Base-by-base conservation (phyloP, 2,888 invertebrate species). In the Volucella zonaria region DNA sequence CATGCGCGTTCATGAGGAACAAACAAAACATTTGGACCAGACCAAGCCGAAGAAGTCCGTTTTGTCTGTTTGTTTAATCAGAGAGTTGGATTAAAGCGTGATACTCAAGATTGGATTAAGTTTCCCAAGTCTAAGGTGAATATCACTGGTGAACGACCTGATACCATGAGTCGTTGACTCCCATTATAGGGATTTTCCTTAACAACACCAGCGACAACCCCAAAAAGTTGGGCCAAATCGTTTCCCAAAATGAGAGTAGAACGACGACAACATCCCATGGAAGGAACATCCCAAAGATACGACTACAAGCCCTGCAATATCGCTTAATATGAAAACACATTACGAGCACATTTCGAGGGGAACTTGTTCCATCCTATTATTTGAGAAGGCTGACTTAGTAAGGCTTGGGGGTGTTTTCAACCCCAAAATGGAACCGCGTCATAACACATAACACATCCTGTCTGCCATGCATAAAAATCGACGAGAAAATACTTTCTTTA, bases 1-100 rank as follows among this genome's bases (percentile, higher is more conserved):
- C 45, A n/a, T 31, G 42, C n/a, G 58, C 38, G 52, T 18, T 14
- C 56, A 71, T 12, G 47, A 81, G 76, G 70, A 71, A 66, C 66
- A 77, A 82, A 77, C 77, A 82, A 77, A 82, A 77, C 66, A 66
- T 77, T 77, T 67, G 43, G 56, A 23, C 56, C 31, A 31, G 31
- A 31, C 0, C 31, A 31, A 31, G 6, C 31, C 31, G 31, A 31
- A 6, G 6, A 31, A 31, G 31, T 31, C 31, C 31, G 31, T 31
- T 31, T 31, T 31, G 6, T 31, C 31, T 31, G 6, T 54, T 18
- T 80, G 54, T 68, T 80, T 68, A 62, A 54, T 31, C 61, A 38
- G 74, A 45, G 54, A 47, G 42, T 56, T 8, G n/a, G 38, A 11
- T 15, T 12, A 49, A n/a, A 52, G 40, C 15, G 14, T 61, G 58